These are phyloP conservation scores for Poeciliopsis occidentalis DNA, from an alignment of 2,113 vertebrate species.

Conservation along the genomic window DNA sequence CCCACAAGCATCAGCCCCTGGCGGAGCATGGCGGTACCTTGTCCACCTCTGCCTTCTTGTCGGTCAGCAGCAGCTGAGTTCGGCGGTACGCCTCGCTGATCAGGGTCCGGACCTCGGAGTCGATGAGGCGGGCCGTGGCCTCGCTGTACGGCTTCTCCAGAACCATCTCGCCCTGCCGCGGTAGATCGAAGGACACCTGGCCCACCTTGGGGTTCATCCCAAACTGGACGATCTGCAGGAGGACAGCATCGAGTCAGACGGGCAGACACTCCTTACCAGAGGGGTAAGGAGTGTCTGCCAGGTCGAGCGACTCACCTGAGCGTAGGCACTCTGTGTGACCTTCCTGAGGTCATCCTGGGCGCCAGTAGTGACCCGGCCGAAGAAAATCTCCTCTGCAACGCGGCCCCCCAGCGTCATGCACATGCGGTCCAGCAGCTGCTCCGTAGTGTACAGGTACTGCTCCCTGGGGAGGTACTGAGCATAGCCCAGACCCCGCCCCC, in stretches of 20 bases:
- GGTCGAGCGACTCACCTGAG: constrained; percentile 83
- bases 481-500: constrained; percentile 95
- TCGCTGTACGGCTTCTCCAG: constrained; percentile 98
- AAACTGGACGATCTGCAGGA: constrained; percentile 92
- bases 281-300: background rate
- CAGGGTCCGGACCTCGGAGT: constrained; percentile 88
- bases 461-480: constrained; percentile 97
- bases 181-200: constrained; percentile 96
- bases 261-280: no score
- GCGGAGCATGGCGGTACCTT: constrained; percentile 81
- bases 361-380: constrained; percentile 92
- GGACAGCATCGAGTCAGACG: background rate
- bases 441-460: constrained; percentile 94
- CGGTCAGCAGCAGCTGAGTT: constrained; percentile 84
- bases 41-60: constrained; percentile 90
- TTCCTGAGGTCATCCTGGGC: constrained; percentile 96
- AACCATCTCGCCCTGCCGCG: constrained; percentile 94
- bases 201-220: constrained; percentile 98
- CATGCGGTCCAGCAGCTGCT: constrained; percentile 98
- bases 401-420: constrained; percentile 97
- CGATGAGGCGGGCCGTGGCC: constrained; percentile 92
- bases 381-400: constrained; percentile 95
- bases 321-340: constrained; percentile 96
- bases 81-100: constrained; percentile 87
- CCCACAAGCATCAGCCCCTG: background rate